Percentiles rank a stretch among this genome's conserved stretches.
Conservation (phyloP, 2,888 invertebrate genomes). For the Oasisia sp. region DNA sequence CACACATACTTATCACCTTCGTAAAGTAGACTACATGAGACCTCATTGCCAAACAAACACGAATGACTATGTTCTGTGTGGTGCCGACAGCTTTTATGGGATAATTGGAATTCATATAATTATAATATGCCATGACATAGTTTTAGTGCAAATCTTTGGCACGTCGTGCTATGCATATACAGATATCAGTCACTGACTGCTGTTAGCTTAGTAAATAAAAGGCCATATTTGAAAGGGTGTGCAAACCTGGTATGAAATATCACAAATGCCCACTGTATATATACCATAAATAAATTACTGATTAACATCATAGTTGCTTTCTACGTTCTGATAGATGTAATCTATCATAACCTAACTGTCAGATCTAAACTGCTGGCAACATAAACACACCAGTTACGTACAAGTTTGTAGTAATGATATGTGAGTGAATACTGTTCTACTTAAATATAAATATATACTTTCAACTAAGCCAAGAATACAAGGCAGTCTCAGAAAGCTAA, state of each 20-base stretch:
- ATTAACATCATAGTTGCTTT: neutral
- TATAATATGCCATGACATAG: neutral
- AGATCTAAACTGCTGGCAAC: constrained; percentile 1
- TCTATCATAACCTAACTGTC: neutral
- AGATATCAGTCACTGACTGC: neutral
- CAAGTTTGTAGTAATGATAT: neutral
- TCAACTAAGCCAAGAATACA: neutral
- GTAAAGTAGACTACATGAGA: too few species aligned
- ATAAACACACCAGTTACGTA: neutral
- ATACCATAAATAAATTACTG: constrained; percentile 1
- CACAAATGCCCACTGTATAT: neutral
- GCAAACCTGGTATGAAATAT: neutral
- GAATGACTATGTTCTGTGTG: neutral
- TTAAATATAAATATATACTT: neutral
- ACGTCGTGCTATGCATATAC: neutral
- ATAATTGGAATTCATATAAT: neutral
- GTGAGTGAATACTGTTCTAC: neutral
- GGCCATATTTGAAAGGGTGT: neutral
- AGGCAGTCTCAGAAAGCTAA: neutral
- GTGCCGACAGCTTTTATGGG: neutral
- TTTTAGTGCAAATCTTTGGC: neutral
- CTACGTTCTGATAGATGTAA: neutral
- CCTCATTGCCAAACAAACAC: neutral
- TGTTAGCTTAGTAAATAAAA: neutral
- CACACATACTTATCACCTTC: too few species aligned